Evolutionary conservation across 2,797 vertebrate species (phyloP).

Genomic region (Tinamus major): DNA sequence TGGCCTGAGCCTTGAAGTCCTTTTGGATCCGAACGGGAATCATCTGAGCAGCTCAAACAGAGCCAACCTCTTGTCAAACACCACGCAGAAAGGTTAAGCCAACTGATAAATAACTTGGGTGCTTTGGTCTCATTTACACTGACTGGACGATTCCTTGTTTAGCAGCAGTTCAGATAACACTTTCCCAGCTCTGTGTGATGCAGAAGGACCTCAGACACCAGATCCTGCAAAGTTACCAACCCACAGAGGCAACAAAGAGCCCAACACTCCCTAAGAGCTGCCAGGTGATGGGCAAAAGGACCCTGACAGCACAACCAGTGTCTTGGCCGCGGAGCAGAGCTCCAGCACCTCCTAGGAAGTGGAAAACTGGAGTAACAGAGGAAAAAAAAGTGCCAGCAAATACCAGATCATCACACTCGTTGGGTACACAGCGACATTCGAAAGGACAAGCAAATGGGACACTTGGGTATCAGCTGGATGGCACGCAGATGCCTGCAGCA

Average conservation of each 20-base stretch:
- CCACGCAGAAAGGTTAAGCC: not conserved
- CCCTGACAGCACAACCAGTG: not conserved
- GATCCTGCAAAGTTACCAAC: not conserved
- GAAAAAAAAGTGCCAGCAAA: accelerated
- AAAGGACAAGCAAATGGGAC: not conserved
- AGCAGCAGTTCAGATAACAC: not conserved
- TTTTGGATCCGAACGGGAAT: not conserved
- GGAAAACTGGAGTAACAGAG: not conserved
- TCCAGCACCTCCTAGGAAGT: accelerated
- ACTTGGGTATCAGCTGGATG: not conserved
- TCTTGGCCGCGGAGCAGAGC: not conserved
- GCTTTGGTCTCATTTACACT: not conserved
- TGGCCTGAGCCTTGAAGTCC: not conserved
- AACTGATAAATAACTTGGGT: not conserved
- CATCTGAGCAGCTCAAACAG: not conserved
- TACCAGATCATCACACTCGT: not conserved
- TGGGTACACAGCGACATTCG: not conserved
- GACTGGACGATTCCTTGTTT: not conserved
- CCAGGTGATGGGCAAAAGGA: not conserved
- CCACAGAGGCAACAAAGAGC: not conserved
- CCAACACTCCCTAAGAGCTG: not conserved
- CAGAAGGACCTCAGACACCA: not conserved
- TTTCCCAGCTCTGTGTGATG: not conserved
- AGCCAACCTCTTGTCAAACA: not conserved
- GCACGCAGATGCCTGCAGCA: not conserved